Evolutionary conservation across 2,113 vertebrate genomes (phyloP), one percentile per base, ranked within the genome.

Genomic region (Dissostichus mawsoni): DNA sequence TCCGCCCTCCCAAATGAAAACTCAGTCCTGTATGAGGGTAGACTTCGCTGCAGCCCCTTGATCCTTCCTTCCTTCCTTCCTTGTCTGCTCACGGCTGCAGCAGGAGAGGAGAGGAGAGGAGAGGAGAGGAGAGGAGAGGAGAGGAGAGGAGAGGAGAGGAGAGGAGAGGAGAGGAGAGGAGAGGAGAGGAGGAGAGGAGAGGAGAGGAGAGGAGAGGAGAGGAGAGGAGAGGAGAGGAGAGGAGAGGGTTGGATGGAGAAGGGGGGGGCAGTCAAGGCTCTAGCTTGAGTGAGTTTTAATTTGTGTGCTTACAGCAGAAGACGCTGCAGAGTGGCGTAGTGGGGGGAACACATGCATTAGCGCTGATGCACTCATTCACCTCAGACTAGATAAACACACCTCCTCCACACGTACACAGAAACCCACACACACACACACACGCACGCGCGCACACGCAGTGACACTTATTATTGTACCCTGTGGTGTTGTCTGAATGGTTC

Each of bases 251-350:
- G 33, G 53, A 56, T 61, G 62, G 8, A 12, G 16, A 56, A 18
- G 36, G 1, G 36, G 62, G 47, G 50, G 78, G 45, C 25, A 47
- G 75, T 50, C 52, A 62, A 59, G 44, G 63, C 76, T 66, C 56
- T 88, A 91, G 93, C 87, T 94, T 94, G 91, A 93, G 78, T 84
- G 89, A 87, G 79, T 87, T 93, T 94, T 92, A 94, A 94, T 93
- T 91, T 91, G 83, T 83, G 74, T 87, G 85, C 74, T 78, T 82
- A 86, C 76, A 83, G 76, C 82, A 81, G 80, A 83, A 85, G 82
- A 90, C n/a, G 68, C 78, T 62, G 56, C 72, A 79, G 76, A 52
- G 83, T 69, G 50, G 25, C 52, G 74, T 74, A 9, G 45, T 50
- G 68, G 70, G 57, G 61, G 63, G 56, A 57, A 67, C 76, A 68